Evolutionary conservation across 2,888 invertebrate genomes (phyloP), one percentile per base, ranked within the genome.

Genomic region (Apamea crenata): DNA sequence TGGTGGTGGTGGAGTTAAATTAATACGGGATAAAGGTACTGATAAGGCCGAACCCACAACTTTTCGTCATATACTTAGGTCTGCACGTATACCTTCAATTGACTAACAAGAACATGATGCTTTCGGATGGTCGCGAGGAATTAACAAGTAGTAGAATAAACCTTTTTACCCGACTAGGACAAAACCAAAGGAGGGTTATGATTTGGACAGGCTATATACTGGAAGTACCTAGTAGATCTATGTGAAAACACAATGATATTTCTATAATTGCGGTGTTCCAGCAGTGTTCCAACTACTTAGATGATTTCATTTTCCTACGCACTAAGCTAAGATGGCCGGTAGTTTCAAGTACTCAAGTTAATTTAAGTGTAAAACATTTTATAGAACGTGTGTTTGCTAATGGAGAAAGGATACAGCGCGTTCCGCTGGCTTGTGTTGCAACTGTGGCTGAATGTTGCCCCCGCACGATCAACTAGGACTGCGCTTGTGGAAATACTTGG

Each of bases 351-450:
- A 74, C 3, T 25, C 65, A 86, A 56, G 78, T 76, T 69, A 74
- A 79, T 89, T 85, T 90, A 78, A 82, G 82, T 82, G 71, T 85
- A 84, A 84, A 89, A 87, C 80, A 87, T 88, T 90, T 87, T 80
- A 87, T 85, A 84, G 90, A 88, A 89, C 87, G 87, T 87, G 91
- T 90, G 87, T 78, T 86, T 84, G 88, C 88, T 87, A 90, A 88
- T 90, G 90, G 95, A 93, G 96, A 96, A 96, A 95, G 96, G 96
- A 96, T 95, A 95, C 92, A 12, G 36, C 66, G 67, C 94, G 92
- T 86, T 87, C 87, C 84, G 87, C 80, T 77, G 81, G 81, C 78
- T 73, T 1, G 75, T 89, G 88, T 88, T 75, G 90, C 68, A 90
- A 90, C 82, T 67, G 44, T 69, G 74, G 76, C 77, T 84, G 81